These are phyloP conservation scores for Tupiocoris notatus DNA, from an alignment of 2,888 invertebrate species.

Conservation along the genomic window DNA sequence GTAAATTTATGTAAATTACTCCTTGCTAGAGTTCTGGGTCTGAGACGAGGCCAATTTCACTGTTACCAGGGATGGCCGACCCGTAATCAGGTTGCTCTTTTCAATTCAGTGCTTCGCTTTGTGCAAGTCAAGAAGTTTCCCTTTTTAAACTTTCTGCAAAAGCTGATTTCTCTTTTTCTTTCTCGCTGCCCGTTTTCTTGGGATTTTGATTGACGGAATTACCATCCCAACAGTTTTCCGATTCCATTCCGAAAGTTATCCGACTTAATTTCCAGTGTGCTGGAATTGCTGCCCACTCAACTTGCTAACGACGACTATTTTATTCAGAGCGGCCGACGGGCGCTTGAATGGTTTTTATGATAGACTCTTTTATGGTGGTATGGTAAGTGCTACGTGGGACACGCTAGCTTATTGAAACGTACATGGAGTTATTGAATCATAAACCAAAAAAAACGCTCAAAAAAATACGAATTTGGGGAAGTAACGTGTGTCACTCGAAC, in stretches of 20 bases:
- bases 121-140: neutral
- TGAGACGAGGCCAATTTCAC: constrained; percentile 27
- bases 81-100: constrained; percentile 34
- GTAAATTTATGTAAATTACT: constrained; percentile 38
- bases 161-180: neutral
- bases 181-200: neutral
- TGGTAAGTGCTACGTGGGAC: too few species aligned
- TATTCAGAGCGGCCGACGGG: too few species aligned
- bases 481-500: too few species aligned
- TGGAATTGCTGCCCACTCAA: too few species aligned
- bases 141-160: neutral
- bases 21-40: constrained; percentile 26
- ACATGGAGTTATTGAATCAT: too few species aligned
- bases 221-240: neutral
- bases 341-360: too few species aligned
- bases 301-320: too few species aligned
- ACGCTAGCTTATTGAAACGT: too few species aligned
- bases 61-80: constrained; percentile 28
- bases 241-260: neutral
- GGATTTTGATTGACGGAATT: neutral
- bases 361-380: too few species aligned
- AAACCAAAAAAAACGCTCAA: too few species aligned
- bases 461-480: too few species aligned
- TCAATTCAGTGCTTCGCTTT: constrained; percentile 19
- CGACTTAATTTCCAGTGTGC: too few species aligned